Conservation (phyloP, 2,888 invertebrate species). For the Phyllotreta cruciferae region DNA sequence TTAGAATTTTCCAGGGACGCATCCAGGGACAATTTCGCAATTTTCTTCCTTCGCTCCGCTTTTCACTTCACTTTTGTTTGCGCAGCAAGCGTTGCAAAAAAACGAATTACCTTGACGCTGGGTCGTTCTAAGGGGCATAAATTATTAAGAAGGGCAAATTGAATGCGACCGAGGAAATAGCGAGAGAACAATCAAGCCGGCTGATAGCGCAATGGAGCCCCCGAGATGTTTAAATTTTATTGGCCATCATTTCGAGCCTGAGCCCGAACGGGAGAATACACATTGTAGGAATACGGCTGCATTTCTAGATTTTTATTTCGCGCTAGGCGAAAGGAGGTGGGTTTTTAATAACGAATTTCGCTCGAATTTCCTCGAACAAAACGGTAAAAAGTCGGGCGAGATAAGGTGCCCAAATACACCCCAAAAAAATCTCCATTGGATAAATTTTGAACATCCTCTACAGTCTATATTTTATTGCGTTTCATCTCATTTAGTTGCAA, state of each 20-base stretch:
- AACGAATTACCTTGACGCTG: constrained; percentile 14
- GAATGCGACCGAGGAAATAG: constrained; percentile 23
- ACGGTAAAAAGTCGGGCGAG: no score
- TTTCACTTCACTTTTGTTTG: neutral
- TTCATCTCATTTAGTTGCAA: no score
- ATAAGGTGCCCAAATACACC: no score
- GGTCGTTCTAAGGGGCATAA: constrained; percentile 15
- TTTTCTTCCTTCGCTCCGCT: no score
- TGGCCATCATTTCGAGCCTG: constrained; percentile 19
- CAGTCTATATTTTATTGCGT: no score
- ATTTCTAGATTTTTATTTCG: constrained; percentile 13
- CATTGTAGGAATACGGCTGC: constrained; percentile 1
- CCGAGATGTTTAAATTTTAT: constrained; percentile 27
- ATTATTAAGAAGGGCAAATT: constrained; percentile 26
- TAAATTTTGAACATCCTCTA: no score
- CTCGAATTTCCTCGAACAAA: no score
- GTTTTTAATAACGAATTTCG: constrained; percentile 11
- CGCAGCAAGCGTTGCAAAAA: constrained; percentile 1
- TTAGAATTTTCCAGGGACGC: neutral
- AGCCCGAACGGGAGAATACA: neutral
- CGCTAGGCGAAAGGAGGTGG: neutral
- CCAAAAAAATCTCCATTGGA: no score
- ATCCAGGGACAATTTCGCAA: no score
- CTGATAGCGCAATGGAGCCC: constrained; percentile 23
- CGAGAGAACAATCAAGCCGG: constrained; percentile 24